Evolutionary conservation across 1,140 invertebrate species (phyloP).

Genomic region (Riptortus pedestris): DNA sequence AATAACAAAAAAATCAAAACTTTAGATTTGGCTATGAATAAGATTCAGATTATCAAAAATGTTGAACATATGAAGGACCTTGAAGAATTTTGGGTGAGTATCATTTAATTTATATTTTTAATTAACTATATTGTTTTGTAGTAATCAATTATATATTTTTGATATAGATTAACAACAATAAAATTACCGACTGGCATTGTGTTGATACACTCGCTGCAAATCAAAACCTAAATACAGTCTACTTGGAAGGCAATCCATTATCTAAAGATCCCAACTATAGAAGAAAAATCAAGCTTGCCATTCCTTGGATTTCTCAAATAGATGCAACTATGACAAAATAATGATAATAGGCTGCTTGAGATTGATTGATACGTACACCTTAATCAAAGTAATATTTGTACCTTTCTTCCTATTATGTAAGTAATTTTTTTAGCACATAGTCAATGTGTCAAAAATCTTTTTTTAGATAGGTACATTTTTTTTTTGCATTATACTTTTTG

Average conservation of each 20-base stretch:
- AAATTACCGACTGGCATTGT: conserved; percentile 73
- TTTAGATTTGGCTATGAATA: conserved; percentile 82
- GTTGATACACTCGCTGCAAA: conserved; percentile 64
- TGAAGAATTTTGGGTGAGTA: conserved; percentile 86
- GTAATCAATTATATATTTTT: background rate
- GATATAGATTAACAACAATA: conserved; percentile 84
- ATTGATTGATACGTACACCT: no score
- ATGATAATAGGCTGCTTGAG: no score
- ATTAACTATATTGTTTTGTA: background rate
- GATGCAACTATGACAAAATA: conserved; percentile 77
- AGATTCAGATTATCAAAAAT: conserved; percentile 71
- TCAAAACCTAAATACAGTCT: conserved; percentile 75
- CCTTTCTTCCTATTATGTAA: no score
- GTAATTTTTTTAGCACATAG: no score
- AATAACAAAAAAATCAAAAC: conserved; percentile 64
- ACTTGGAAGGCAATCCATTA: conserved; percentile 87
- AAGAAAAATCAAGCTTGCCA: conserved; percentile 76
- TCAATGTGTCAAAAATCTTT: no score
- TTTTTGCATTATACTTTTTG: no score
- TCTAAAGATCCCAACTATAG: conserved; percentile 75
- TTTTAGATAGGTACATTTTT: no score
- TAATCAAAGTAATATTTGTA: no score
- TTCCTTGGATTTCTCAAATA: conserved; percentile 82
- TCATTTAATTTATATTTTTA: background rate
- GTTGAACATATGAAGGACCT: conserved; percentile 61